phyloP scores from a whole-genome alignment of 2,888 invertebrate species.

The Omphaloscelis lunosa region DNA sequence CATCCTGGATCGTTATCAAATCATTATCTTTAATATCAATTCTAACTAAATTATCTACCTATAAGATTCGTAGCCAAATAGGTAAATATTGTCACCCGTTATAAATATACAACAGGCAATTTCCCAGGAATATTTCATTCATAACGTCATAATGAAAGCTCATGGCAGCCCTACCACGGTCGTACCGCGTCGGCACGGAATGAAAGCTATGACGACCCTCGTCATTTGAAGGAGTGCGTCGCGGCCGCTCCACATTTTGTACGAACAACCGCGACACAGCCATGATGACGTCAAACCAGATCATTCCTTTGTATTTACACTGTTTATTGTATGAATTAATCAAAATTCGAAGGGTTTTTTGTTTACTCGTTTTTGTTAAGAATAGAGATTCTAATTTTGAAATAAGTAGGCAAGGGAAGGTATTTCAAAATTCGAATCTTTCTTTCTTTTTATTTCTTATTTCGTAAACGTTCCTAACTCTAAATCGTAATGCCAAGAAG shows the following conservation, averaged over 20 bases:
- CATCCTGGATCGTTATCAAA: not conserved
- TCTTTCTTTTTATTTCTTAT: not conserved
- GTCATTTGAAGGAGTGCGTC: constrained; percentile 81
- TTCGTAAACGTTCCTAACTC: constrained; percentile 6
- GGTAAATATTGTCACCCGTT: constrained; percentile 20
- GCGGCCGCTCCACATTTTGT: constrained; percentile 77
- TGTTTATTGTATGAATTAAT: not conserved
- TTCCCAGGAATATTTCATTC: constrained; percentile 46
- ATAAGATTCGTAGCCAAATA: not conserved
- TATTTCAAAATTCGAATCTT: constrained; percentile 4
- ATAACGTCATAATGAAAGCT: constrained; percentile 32
- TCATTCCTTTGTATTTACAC: constrained; percentile 45
- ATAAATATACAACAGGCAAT: constrained; percentile 34
- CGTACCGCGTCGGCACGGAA: constrained; percentile 71
- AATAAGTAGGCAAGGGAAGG: not conserved
- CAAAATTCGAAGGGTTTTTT: not conserved
- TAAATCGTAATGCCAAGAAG: constrained; percentile 3
- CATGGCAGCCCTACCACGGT: constrained; percentile 72
- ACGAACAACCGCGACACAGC: constrained; percentile 67
- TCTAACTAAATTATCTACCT: not conserved
- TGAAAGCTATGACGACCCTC: constrained; percentile 83
- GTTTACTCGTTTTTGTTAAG: not conserved
- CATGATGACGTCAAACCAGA: constrained; percentile 60
- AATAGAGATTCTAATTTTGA: not conserved
- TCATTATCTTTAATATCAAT: not conserved